Evolutionary conservation across 2,888 invertebrate species (phyloP).

Genomic region (Orthosia gothica): DNA sequence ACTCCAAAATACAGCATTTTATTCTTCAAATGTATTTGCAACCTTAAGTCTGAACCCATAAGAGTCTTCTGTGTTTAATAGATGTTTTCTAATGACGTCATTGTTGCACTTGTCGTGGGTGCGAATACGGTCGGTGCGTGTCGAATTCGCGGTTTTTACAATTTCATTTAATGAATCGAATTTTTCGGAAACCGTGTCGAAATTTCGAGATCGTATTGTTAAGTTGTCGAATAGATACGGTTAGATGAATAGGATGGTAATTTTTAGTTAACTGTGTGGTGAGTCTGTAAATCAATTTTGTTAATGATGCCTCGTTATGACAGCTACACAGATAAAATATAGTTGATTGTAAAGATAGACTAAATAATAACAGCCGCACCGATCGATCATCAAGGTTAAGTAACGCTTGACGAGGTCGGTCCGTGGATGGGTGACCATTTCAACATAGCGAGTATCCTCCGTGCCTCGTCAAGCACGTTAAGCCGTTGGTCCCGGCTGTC

Average conservation of each 20-base stretch:
- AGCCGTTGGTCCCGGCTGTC: no score
- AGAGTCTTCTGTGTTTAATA: conserved; percentile 33
- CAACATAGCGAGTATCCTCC: no score
- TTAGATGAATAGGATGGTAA: conserved; percentile 52
- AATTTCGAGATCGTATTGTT: conserved; percentile 63
- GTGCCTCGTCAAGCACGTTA: no score
- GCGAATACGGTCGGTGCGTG: conserved; percentile 84
- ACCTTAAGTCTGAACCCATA: conserved; percentile 63
- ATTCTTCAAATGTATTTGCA: conserved; percentile 50
- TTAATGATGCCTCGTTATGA: conserved; percentile 41
- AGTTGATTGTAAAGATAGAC: not conserved
- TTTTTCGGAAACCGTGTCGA: conserved; percentile 76
- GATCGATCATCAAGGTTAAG: no score
- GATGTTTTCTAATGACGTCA: conserved; percentile 80
- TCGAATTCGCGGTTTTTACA: conserved; percentile 87
- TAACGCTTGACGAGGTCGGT: no score
- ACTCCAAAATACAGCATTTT: conserved; percentile 59
- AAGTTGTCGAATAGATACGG: conserved; percentile 60
- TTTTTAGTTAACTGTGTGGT: conserved; percentile 35
- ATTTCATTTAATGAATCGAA: conserved; percentile 81
- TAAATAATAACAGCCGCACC: no score
- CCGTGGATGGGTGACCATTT: no score
- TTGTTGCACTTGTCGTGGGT: conserved; percentile 87
- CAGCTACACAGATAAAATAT: not conserved
- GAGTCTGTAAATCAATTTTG: conserved; percentile 43